Evolutionary conservation across 1,140 invertebrate species (phyloP).

Genomic region (Idris sp.): DNA sequence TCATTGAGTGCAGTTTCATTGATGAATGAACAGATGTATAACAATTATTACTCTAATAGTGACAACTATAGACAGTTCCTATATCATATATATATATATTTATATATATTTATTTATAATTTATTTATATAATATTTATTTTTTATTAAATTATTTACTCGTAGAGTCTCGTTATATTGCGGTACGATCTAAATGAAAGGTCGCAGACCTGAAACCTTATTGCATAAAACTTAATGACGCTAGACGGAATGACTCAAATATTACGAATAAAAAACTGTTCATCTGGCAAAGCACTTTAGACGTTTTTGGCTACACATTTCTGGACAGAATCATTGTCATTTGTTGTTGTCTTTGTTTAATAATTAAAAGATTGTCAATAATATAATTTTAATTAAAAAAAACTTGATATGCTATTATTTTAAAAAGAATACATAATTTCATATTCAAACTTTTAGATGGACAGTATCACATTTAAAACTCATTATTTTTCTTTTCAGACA

Average conservation of each 20-base stretch:
- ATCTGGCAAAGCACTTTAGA: not conserved
- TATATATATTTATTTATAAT: slow-evolving; percentile 12
- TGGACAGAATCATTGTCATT: slow-evolving; percentile 33
- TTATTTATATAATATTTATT: slow-evolving; percentile 21
- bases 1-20: slow-evolving; percentile 46
- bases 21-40: slow-evolving; percentile 48
- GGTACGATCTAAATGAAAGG: slow-evolving; percentile 5
- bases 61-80: slow-evolving; percentile 48
- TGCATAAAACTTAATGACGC: not conserved
- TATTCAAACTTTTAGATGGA: too few relatives aligned
- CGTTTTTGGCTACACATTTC: slow-evolving; percentile 17
- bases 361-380: too few relatives aligned
- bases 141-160: slow-evolving; percentile 33
- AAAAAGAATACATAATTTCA: too few relatives aligned
- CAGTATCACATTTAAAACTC: too few relatives aligned
- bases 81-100: slow-evolving; percentile 21
- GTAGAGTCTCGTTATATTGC: slow-evolving; percentile 31
- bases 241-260: not conserved
- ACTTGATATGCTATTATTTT: too few relatives aligned
- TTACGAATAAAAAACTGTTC: not conserved
- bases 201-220: slow-evolving; percentile 15
- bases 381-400: too few relatives aligned
- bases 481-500: too few relatives aligned
- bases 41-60: slow-evolving; percentile 48
- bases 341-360: too few relatives aligned